Base-by-base conservation (phyloP, 2,113 vertebrate species). In the Ageneiosus marmoratus region DNA sequence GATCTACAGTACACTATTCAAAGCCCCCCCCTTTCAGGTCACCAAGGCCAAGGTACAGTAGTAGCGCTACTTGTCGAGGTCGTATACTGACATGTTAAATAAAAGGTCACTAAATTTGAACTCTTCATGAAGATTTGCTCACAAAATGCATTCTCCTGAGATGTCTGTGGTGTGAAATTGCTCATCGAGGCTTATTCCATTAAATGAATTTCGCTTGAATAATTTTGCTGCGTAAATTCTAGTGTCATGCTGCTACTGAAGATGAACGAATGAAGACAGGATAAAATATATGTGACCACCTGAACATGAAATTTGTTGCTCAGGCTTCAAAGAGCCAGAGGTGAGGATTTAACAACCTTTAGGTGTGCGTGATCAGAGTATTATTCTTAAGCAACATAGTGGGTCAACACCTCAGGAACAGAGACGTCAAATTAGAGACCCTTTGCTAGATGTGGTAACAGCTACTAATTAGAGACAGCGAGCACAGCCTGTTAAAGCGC, bases 401-500 rank as follows among this genome's bases (percentile, higher is more conserved):
- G 88, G 92, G 92, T 93, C 92, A 92, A 93, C 92, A 94, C 92
- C 92, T 93, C 92, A 84, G 85, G 88, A 90, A 88, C 82, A 86
- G 88, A 93, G 89, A 88, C 92, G 91, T 92, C 91, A 94, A 90
- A 93, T 93, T 89, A 92, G 69, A 83, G 86, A 84, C 69, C 89
- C 87, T 87, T 91, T 88, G 88, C 91, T 88, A 88, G 87, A 89
- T 85, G 87, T 48, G 83, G 90, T 88, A 92, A 93, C 92, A 91
- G 89, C 87, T 88, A 88, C 90, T 93, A 93, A 94, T 94, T 93
- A 92, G 92, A 84, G 88, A 85, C 91, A 89, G 69, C 32, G 69
- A 84, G 82, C 80, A 77, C 84, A 84, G 76, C 55, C 62, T 73
- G 84, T 65, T 81, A 86, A 74, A 83, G 84, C 24, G n/a, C 56